phyloP scores from a whole-genome alignment of 2,113 vertebrate species.

The Nycticorax nycticorax region DNA sequence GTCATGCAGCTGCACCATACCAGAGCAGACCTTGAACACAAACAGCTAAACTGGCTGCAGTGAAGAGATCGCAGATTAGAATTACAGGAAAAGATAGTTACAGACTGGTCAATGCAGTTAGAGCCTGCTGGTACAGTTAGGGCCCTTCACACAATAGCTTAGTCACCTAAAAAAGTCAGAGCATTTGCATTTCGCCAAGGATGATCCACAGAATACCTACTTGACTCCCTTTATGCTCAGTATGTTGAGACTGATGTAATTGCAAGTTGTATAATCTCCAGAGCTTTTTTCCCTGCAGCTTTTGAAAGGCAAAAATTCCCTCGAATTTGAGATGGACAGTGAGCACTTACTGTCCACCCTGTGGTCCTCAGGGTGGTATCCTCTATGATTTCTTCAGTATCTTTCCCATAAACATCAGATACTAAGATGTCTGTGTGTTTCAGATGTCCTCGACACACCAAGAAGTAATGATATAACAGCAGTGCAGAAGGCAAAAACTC shows the following conservation, averaged over 20 bases:
- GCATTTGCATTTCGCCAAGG: not conserved
- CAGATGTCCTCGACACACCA: conserved; percentile 86
- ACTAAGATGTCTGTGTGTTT: conserved; percentile 21
- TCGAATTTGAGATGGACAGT: not conserved
- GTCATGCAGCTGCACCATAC: not conserved
- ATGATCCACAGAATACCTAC: not conserved
- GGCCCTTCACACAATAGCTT: not conserved
- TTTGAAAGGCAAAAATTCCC: not conserved
- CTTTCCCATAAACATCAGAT: not conserved
- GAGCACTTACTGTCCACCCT: not conserved
- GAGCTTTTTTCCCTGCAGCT: not conserved
- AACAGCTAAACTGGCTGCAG: not conserved
- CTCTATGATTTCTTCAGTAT: not conserved
- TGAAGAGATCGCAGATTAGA: not conserved
- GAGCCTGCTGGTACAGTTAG: not conserved
- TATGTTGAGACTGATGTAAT: not conserved
- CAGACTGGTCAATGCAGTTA: not conserved
- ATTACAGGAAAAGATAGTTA: not conserved
- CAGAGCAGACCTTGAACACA: not conserved
- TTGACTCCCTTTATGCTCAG: not conserved
- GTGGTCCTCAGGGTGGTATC: not conserved
- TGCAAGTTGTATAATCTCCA: not conserved
- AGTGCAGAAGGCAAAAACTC: conserved; percentile 89
- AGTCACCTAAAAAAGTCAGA: not conserved
- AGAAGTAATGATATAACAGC: conserved; percentile 75